Conservation (phyloP, 2,797 vertebrate species). For the Carapus acus region DNA sequence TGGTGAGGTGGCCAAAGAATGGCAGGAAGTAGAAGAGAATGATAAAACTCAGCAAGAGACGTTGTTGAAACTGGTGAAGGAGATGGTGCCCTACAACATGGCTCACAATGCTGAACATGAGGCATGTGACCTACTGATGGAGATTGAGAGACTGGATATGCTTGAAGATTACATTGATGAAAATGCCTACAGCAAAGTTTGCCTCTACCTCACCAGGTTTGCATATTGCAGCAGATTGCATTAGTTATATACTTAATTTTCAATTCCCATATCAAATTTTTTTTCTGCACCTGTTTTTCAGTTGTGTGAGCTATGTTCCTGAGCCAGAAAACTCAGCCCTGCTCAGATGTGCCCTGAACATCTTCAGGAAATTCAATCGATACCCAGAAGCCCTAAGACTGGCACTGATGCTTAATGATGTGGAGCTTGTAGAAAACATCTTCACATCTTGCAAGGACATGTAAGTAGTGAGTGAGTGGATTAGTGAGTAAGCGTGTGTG, state of each 20-base stretch:
- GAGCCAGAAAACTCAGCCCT: constrained; percentile 96
- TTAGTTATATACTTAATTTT: background rate
- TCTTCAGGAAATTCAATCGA: constrained; percentile 94
- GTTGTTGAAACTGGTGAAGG: constrained; percentile 89
- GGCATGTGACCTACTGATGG: constrained; percentile 97
- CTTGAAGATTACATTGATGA: constrained; percentile 94
- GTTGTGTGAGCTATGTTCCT: constrained; percentile 96
- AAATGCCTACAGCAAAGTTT: constrained; percentile 95
- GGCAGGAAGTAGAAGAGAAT: constrained; percentile 95
- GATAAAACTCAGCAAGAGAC: constrained; percentile 92
- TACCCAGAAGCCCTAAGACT: constrained; percentile 95
- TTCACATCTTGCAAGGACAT: constrained; percentile 99
- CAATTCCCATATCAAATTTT: background rate
- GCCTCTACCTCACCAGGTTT: constrained; percentile 96
- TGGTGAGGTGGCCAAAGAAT: constrained; percentile 97
- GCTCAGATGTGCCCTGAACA: constrained; percentile 87
- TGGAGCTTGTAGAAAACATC: constrained; percentile 96
- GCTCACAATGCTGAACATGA: constrained; percentile 97
- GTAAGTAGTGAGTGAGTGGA: constrained; percentile 64
- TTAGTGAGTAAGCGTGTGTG: too few species aligned
- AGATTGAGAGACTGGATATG: constrained; percentile 96
- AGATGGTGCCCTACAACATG: constrained; percentile 98
- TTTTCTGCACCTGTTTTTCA: constrained; percentile 36
- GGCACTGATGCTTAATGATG: constrained; percentile 94
- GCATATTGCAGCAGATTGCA: too few species aligned